Conservation (phyloP, 2,888 invertebrate genomes). For the Acanthosepion esculentum region DNA sequence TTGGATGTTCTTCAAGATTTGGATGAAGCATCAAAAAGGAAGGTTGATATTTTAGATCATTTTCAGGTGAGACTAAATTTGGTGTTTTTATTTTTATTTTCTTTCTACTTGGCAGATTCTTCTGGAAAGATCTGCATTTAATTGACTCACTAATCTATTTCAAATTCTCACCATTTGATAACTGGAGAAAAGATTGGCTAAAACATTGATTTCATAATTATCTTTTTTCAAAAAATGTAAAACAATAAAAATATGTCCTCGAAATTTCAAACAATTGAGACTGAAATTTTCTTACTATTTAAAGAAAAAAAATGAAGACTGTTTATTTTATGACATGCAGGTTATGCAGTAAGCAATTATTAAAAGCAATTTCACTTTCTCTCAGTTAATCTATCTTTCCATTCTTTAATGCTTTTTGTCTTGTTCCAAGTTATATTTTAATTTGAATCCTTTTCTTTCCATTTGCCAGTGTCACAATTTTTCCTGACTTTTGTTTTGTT, state of each 20-base stretch:
- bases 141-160: not conserved
- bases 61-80: conserved; percentile 77
- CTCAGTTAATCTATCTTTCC: too few relatives aligned
- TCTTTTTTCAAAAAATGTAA: too few relatives aligned
- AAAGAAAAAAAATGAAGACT: not conserved
- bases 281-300: not conserved
- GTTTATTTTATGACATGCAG: too few relatives aligned
- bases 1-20: conserved; percentile 83
- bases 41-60: conserved; percentile 81
- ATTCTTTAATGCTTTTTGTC: too few relatives aligned
- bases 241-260: too few relatives aligned
- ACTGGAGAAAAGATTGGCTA: too few relatives aligned
- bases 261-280: too few relatives aligned
- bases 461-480: not conserved
- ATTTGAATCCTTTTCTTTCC: too few relatives aligned
- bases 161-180: not conserved
- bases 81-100: not conserved
- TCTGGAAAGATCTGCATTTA: not conserved
- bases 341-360: too few relatives aligned
- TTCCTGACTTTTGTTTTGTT: not conserved
- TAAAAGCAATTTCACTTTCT: too few relatives aligned
- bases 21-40: conserved; percentile 83
- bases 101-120: not conserved
- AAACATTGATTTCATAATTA: too few relatives aligned
- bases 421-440: not conserved